phyloP scores from a whole-genome alignment of 2,888 invertebrate genomes.

The Rhimphoctona megacephalus region DNA sequence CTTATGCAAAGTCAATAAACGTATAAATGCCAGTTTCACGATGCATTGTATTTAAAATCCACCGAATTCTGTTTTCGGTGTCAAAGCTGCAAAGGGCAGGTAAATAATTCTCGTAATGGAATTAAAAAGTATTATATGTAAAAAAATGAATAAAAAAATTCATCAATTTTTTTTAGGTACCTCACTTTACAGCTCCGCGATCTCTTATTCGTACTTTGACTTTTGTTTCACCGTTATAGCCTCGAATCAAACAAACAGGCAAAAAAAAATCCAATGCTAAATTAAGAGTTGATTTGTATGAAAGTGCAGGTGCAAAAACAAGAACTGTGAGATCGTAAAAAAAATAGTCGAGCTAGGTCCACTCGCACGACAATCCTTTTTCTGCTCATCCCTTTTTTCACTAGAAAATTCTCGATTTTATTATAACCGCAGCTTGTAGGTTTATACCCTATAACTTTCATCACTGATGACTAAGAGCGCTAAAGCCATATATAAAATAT shows the following conservation, averaged over 20 bases:
- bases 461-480: background rate
- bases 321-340: slow-evolving; percentile 42
- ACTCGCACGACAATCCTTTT: slow-evolving; percentile 21
- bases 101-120: too few relatives aligned
- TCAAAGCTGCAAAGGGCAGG: too few relatives aligned
- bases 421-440: slow-evolving; percentile 32
- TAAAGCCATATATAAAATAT: slow-evolving; percentile 18
- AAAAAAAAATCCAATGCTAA: background rate
- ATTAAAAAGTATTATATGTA: background rate
- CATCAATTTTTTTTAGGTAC: too few relatives aligned
- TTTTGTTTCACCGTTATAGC: background rate
- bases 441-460: slow-evolving; percentile 18
- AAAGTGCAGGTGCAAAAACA: slow-evolving; percentile 18
- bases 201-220: too few relatives aligned
- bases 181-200: too few relatives aligned
- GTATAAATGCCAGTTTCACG: too few relatives aligned
- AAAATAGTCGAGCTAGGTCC: slow-evolving; percentile 24
- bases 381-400: slow-evolving; percentile 15
- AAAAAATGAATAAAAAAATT: background rate
- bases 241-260: background rate
- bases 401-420: slow-evolving; percentile 8
- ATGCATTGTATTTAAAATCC: too few relatives aligned
- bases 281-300: slow-evolving; percentile 10
- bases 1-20: too few relatives aligned
- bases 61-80: too few relatives aligned